Conservation (phyloP, 2,113 vertebrate genomes). For the Rhinoptilus africanus region DNA sequence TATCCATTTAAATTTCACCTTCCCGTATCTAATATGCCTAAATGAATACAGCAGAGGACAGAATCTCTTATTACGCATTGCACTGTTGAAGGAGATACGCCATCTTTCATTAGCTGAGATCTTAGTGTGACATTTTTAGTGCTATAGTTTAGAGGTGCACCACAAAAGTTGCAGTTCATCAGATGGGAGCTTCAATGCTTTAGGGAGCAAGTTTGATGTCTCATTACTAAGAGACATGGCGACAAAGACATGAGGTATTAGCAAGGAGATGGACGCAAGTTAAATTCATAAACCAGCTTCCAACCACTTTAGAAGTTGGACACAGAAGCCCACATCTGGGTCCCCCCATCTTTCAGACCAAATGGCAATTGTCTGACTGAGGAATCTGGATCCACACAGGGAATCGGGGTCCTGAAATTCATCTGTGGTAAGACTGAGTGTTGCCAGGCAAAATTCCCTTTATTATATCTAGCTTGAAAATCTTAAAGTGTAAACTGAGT, state of each 20-base stretch:
- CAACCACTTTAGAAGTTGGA: background rate
- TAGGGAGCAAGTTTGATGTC: background rate
- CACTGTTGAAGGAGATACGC: background rate
- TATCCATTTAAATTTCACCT: background rate
- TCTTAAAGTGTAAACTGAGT: background rate
- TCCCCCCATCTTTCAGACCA: background rate
- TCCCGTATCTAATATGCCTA: background rate
- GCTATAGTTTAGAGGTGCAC: background rate
- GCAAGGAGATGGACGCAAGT: background rate
- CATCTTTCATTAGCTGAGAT: background rate
- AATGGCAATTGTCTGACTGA: background rate
- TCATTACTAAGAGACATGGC: background rate
- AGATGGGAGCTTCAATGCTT: background rate
- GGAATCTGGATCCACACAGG: background rate
- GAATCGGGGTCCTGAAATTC: background rate
- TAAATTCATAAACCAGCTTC: background rate
- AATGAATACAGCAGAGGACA: background rate
- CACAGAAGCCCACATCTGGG: fast-evolving
- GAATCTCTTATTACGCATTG: background rate
- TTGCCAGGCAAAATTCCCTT: background rate
- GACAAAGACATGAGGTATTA: background rate
- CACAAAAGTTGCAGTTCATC: background rate
- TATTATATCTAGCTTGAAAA: background rate
- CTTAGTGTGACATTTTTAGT: background rate
- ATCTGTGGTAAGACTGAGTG: background rate